Percentiles rank a stretch among this genome's conserved stretches.
phyloP scores from a whole-genome alignment of 2,888 invertebrate genomes.

The Perithous albicinctus region DNA sequence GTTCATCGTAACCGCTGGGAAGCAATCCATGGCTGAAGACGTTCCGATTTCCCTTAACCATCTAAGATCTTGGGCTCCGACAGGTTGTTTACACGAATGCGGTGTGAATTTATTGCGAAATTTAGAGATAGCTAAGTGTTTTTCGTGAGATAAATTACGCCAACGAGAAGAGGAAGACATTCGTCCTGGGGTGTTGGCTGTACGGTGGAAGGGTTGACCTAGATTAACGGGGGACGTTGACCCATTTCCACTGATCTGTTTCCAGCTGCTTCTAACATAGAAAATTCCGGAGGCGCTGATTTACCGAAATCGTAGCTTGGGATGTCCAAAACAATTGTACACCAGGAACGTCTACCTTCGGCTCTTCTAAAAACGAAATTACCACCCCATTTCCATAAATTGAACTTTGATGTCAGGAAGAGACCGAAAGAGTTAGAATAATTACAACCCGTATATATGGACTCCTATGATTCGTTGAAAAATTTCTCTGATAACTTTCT shows the following conservation, averaged over 20 bases:
- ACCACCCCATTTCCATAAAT: too few relatives aligned
- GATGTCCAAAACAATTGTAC: background rate
- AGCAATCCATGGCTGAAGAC: constrained; percentile 12
- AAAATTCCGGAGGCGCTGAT: background rate
- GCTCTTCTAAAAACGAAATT: background rate
- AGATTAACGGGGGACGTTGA: background rate
- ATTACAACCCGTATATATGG: background rate
- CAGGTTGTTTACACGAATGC: constrained; percentile 24
- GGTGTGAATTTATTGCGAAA: constrained; percentile 23
- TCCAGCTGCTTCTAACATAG: background rate
- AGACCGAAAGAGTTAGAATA: background rate
- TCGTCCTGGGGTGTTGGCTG: background rate
- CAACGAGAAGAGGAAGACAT: background rate
- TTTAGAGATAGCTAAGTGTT: constrained; percentile 8
- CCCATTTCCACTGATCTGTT: background rate
- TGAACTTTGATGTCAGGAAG: background rate
- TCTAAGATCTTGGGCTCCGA: background rate
- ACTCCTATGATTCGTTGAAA: background rate
- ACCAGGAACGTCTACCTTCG: too few relatives aligned
- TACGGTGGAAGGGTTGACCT: background rate
- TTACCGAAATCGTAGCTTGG: background rate
- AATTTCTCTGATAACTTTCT: too few relatives aligned
- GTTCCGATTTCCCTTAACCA: constrained; percentile 19
- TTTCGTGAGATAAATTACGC: background rate
- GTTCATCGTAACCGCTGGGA: background rate